Evolutionary conservation across 2,888 invertebrate species (phyloP).

Genomic region (Dynastes grantii): DNA sequence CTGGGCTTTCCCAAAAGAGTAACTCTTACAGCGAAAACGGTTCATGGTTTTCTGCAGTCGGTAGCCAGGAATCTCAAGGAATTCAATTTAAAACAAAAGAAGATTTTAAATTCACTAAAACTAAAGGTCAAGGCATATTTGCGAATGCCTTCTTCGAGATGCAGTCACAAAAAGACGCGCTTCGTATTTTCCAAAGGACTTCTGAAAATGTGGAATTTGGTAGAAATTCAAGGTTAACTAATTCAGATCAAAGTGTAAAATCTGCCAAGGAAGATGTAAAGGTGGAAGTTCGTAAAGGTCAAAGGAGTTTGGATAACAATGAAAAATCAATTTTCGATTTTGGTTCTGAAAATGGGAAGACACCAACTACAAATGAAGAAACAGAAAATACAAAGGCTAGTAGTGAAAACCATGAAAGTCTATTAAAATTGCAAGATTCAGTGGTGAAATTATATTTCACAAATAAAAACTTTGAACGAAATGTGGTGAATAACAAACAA

Average conservation of each 20-base stretch:
- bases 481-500: background rate
- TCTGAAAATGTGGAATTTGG: background rate
- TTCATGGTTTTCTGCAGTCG: too few relatives aligned
- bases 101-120: too few relatives aligned
- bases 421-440: background rate
- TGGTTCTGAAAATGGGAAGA: too few relatives aligned
- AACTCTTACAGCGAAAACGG: too few relatives aligned
- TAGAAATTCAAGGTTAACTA: background rate
- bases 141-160: background rate
- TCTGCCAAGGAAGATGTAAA: too few relatives aligned
- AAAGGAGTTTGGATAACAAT: too few relatives aligned
- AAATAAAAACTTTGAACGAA: background rate
- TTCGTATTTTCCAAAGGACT: background rate
- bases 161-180: background rate
- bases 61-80: too few relatives aligned
- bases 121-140: background rate
- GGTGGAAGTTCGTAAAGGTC: too few relatives aligned
- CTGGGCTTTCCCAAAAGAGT: too few relatives aligned
- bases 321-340: too few relatives aligned
- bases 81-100: too few relatives aligned
- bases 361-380: background rate
- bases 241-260: too few relatives aligned
- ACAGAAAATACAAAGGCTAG: background rate
- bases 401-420: background rate
- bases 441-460: background rate